Evolutionary conservation across 2,113 vertebrate genomes (phyloP), one percentile per base, ranked within the genome.

Genomic region (Neomonachus schauinslandi): DNA sequence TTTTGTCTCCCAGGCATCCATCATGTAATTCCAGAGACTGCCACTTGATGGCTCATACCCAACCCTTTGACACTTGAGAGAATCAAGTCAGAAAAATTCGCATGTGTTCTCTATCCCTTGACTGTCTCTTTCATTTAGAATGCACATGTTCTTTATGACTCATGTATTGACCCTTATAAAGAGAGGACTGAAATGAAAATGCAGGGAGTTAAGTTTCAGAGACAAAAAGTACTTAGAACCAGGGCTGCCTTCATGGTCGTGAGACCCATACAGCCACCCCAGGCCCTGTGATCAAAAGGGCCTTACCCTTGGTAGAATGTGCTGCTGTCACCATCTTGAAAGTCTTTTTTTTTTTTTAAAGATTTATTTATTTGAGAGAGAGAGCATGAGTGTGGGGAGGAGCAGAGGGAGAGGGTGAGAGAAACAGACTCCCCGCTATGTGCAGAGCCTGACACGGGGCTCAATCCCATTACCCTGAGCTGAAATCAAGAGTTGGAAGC

Each of bases 111-210:
- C 59, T 6, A 39, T 33, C 79, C 55, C 10, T 57, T 33, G 31
- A 72, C 36, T 77, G 53, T 84, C 33, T 95, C 49, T 91, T 91
- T 86, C 89, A 74, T 69, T 96, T 87, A 69, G 69, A 93, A 36
- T 65, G 7, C 5, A 16, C 42, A 19, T 67, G 26, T 95, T 69
- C 81, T 92, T 90, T 83, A 95, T 96, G 96, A 95, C 89, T 96
- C 93, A 97, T 79, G 26, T 53, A 6, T 36, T 65, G 61, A 94
- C 87, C 36, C 77, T 95, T 94, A 83, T 92, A 88, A 83, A 95
- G 67, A 80, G 59, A 88, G 63, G 53, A 93, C 19, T 83, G 86
- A 86, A 90, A 84, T 31, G 71, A 95, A 96, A 95, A 91, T 18
- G 42, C 76, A 77, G 65, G 71, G 77, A 93, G 36, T 89, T 53